Base-by-base conservation (phyloP, 2,797 vertebrate genomes). In the Gymnoscopelus braueri region DNA sequence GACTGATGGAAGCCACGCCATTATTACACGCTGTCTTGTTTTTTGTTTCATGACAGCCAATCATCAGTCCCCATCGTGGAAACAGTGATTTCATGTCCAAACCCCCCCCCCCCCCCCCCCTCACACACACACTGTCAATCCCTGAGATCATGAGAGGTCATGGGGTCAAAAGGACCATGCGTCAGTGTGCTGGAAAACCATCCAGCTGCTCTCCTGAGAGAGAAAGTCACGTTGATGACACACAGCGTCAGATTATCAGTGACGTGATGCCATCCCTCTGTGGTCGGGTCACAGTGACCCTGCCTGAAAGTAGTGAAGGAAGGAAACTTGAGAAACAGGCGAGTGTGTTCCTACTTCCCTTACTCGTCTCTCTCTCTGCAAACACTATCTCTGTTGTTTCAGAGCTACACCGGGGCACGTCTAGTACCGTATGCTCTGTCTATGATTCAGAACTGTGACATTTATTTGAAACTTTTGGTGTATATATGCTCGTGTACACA, bases 231-330 rank as follows among this genome's bases (percentile, higher is more conserved):
- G 71, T 67, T 63, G 74, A 85, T 72, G 24, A 77, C 83, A 72
- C 70, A 74, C 75, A 71, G 74, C 85, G 81, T 78, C 78, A 77
- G 80, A 82, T 82, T 39, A 80, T 83, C 76, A 74, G 76, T 70
- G 66, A 74, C 62, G 74, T 70, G 71, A 29, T 60, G 66, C 61
- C 26, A 4, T 32, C 51, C 9, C 23, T 5, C 51, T 19, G 19
- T 67, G 64, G 39, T 11, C 54, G n/a, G 64, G 35, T 50, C n/a
- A 11, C 29, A 51, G 60, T 23, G 24, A 32, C 26, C 62, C 44
- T 70, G 56, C 73, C 63, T 67, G 66, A 58, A 67, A 48, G 67
- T 63, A 2, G 10, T 4, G 19, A 74, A 13, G 32, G 5, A 55
- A 50, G 60, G 57, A 70, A 44, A 39, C n/a, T 32, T 9, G 10